These are phyloP conservation scores for Hirudinaria manillensis DNA, from an alignment of 2,888 invertebrate genomes.

Conservation along the genomic window DNA sequence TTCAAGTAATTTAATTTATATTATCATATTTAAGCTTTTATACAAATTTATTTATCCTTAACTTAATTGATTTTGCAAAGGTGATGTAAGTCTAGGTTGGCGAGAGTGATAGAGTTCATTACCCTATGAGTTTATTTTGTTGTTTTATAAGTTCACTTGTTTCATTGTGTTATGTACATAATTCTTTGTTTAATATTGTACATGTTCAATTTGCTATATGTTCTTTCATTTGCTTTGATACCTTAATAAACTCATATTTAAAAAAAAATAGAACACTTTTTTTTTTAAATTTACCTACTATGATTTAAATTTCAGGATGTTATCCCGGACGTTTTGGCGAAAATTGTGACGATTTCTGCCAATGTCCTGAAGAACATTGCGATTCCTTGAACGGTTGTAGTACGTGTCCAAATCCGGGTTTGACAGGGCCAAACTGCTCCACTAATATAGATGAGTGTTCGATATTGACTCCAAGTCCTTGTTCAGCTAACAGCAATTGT, in stretches of 20 bases:
- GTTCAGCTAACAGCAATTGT: neutral
- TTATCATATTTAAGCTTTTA: neutral
- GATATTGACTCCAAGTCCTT: neutral
- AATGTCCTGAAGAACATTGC: neutral
- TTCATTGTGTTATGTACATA: too few species aligned
- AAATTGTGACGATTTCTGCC: neutral
- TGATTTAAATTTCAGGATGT: neutral
- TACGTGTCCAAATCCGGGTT: neutral
- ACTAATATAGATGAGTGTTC: neutral
- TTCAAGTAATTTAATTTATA: neutral
- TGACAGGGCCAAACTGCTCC: neutral
- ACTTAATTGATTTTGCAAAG: too few species aligned
- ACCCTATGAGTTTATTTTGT: too few species aligned
- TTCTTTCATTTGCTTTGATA: too few species aligned
- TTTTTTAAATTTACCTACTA: neutral
- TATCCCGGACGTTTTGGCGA: neutral
- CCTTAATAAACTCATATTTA: too few species aligned
- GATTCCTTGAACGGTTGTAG: neutral
- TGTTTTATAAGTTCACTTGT: too few species aligned
- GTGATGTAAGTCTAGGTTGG: too few species aligned
- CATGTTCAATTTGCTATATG: too few species aligned
- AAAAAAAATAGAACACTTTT: too few species aligned
- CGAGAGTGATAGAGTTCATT: too few species aligned
- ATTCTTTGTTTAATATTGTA: too few species aligned
- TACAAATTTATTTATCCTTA: too few species aligned